Evolutionary conservation across 2,797 vertebrate genomes (phyloP).

Genomic region (Podarcis siculus): DNA sequence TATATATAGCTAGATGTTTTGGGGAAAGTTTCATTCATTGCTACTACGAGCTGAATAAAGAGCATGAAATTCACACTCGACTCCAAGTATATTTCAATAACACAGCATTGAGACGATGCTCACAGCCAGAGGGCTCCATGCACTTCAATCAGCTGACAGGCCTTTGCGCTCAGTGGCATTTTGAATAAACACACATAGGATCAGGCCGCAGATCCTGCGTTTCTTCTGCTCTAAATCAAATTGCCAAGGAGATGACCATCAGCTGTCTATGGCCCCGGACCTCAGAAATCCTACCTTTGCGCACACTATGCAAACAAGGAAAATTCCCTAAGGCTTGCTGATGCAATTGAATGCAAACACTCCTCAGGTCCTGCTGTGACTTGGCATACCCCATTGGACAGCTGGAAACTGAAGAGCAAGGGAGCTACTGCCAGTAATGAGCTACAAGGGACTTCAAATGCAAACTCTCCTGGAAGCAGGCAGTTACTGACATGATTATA

Average conservation of each 20-base stretch:
- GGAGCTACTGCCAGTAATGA: slow-evolving; percentile 85
- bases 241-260: slow-evolving; percentile 87
- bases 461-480: slow-evolving; percentile 80
- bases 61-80: too few species aligned
- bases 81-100: slow-evolving; percentile 30
- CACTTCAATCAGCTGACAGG: not conserved
- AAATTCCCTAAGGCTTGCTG: slow-evolving; percentile 79
- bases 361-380: slow-evolving; percentile 92
- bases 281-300: slow-evolving; percentile 86
- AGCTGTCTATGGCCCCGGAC: slow-evolving; percentile 84
- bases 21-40: too few species aligned
- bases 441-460: slow-evolving; percentile 78
- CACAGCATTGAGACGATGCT: slow-evolving; percentile 63
- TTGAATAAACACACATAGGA: not conserved
- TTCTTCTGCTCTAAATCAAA: slow-evolving; percentile 75
- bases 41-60: too few species aligned
- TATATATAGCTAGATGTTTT: too few species aligned
- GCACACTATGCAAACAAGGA: slow-evolving; percentile 78
- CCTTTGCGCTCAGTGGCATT: not conserved
- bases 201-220: not conserved
- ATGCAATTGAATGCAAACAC: slow-evolving; percentile 86
- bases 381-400: slow-evolving; percentile 95
- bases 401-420: slow-evolving; percentile 89
- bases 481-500: slow-evolving; percentile 72
- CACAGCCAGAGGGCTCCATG: slow-evolving; percentile 65